Base-by-base conservation (phyloP, 2,888 invertebrate species). In the Drosophila rellima region DNA sequence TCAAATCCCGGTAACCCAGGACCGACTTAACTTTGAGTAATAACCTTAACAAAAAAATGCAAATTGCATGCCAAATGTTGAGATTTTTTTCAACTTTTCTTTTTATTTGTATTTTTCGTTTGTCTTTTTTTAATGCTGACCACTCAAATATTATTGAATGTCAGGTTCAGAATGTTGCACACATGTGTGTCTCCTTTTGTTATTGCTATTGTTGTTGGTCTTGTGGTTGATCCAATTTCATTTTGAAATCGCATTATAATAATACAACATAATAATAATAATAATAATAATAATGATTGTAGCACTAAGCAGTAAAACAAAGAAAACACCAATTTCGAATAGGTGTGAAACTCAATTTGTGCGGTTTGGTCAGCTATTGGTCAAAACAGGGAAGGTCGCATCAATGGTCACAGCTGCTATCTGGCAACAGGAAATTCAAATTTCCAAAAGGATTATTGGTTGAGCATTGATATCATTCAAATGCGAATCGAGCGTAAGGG, bases 51-150 rank as follows among this genome's bases (percentile, higher is more conserved):
- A 39, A n/a, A 18, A 31, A 78, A 82, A 83, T 83, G 83, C 83
- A 83, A 83, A 83, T 83, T 74, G 69, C 69, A 64, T 82, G 76
- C 78, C 82, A 85, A 83, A 82, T 85, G 80, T 64, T 71, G 74
- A 78, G 80, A 80, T 77, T 76, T 56, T 63, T 42, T 40, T 20
- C 17, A 35, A 33, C 7, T 40, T 61, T 15, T 20, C 18, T 26
- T 15, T 15, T 61, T 20, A 47, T 10, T 20, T 11, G 2, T 4
- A 18, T 52, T 55, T 35, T 11, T 52, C 62, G 45, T 50, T 60
- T n/a, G 2, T 55, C 15, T 33, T 23, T 51, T 10, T 33, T 40
- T 3, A n/a, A n/a, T 20, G 79, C 79, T 79, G 79, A 79, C 79
- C 79, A 76, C 60, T 70, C 76, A 79, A 73, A 79, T 76, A 68